These are phyloP conservation scores for Oegoconia quadripuncta DNA, from an alignment of 2,888 invertebrate genomes.

Conservation along the genomic window DNA sequence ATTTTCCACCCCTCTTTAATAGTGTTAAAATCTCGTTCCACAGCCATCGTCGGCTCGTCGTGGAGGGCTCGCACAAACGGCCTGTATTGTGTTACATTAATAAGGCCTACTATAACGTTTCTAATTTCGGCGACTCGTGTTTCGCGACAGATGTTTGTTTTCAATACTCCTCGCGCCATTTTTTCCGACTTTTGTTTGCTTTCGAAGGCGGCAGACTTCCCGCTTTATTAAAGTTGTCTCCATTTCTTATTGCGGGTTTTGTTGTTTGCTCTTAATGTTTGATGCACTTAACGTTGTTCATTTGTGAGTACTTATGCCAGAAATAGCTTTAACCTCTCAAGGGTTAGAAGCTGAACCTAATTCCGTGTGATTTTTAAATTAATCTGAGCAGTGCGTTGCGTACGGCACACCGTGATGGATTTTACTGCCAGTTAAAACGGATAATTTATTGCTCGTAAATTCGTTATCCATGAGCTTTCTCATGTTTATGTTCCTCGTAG, in stretches of 20 bases:
- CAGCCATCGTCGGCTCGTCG: conserved; percentile 19
- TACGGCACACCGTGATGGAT: conserved; percentile 6
- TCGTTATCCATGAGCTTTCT: conserved; percentile 4
- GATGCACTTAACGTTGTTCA: no score
- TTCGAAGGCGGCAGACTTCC: conserved; percentile 18
- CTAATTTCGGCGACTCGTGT: conserved; percentile 17
- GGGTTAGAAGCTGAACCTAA: conserved; percentile 6
- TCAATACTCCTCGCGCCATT: conserved; percentile 25
- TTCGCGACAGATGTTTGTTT: conserved; percentile 39
- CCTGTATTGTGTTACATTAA: conserved; percentile 11
- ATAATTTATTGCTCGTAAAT: conserved; percentile 16
- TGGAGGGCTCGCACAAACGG: conserved; percentile 11
- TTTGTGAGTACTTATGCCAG: no score
- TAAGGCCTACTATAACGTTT: conserved; percentile 10
- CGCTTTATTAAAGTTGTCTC: conserved; percentile 23
- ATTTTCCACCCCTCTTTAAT: conserved; percentile 53
- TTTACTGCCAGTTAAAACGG: conserved; percentile 15
- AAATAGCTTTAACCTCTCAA: no score
- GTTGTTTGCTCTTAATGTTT: neutral
- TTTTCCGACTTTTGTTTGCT: conserved; percentile 27
- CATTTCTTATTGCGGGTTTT: conserved; percentile 9
- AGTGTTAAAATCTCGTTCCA: conserved; percentile 47
- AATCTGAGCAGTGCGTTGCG: neutral
- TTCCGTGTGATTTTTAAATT: conserved; percentile 12
- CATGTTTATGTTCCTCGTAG: conserved; percentile 4